A percentile compares a stretch with the other conserved stretches of the same genome.
Evolutionary conservation across 2,888 invertebrate species (phyloP).

Genomic region (Ariolimax columbianus): DNA sequence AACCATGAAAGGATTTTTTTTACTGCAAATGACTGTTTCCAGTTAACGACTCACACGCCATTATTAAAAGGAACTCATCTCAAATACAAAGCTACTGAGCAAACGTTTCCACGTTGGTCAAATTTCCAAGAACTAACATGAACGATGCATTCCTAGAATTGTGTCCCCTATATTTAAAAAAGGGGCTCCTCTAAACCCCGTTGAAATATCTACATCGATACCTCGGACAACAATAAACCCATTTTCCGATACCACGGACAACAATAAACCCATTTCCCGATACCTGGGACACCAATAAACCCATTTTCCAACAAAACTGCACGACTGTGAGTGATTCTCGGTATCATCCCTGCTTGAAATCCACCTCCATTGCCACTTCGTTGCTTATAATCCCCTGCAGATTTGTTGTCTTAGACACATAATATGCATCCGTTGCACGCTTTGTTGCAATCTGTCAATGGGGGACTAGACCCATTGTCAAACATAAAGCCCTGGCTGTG

Average conservation of each 20-base stretch:
- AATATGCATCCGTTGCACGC: conserved; percentile 9
- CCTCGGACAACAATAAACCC: neutral
- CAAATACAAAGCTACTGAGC: neutral
- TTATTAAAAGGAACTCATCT: too few species aligned
- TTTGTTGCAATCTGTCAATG: conserved; percentile 20
- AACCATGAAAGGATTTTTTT: too few species aligned
- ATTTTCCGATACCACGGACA: neutral
- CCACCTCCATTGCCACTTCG: neutral
- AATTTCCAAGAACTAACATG: neutral
- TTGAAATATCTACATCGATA: neutral
- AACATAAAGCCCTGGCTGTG: neutral
- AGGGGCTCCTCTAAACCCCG: neutral
- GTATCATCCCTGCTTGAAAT: neutral
- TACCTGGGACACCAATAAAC: neutral
- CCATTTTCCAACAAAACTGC: neutral
- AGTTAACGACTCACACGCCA: too few species aligned
- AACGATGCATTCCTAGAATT: neutral
- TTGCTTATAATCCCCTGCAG: neutral
- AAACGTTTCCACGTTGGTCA: neutral
- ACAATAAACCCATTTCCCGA: neutral
- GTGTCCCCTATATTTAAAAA: neutral
- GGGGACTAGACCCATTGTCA: neutral
- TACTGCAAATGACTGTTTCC: too few species aligned
- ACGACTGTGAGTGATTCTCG: neutral
- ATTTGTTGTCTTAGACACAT: neutral